phyloP scores from a whole-genome alignment of 1,140 invertebrate species.

The Macrobrachium nipponense region DNA sequence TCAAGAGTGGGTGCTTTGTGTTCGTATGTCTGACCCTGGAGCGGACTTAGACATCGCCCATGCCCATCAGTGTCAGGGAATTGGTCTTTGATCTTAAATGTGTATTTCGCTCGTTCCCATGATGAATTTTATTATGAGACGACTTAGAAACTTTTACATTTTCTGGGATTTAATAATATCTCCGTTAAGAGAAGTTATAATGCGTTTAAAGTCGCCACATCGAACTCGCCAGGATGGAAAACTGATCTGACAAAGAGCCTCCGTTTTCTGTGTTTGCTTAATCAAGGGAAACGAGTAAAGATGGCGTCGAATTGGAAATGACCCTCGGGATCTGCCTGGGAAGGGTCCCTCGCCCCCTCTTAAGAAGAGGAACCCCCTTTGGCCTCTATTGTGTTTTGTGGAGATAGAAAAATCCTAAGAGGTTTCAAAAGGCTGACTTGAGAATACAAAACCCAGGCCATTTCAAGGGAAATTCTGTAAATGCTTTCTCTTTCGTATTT shows the following conservation, averaged over 20 bases:
- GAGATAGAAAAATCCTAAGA: background rate
- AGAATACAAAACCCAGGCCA: too few relatives aligned
- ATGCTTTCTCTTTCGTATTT: too few relatives aligned
- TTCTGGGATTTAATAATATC: too few relatives aligned
- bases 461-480: too few relatives aligned
- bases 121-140: too few relatives aligned
- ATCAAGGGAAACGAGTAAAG: slow-evolving; percentile 45
- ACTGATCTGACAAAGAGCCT: slow-evolving; percentile 19
- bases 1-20: slow-evolving; percentile 9
- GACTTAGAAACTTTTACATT: too few relatives aligned
- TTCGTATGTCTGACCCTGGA: background rate
- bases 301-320: slow-evolving; percentile 32
- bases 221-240: background rate
- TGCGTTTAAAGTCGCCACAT: background rate
- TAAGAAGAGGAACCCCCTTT: too few relatives aligned
- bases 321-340: slow-evolving; percentile 15
- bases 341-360: too few relatives aligned
- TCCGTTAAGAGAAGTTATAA: background rate
- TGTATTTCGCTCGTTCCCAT: too few relatives aligned
- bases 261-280: slow-evolving; percentile 52
- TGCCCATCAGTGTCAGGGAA: background rate
- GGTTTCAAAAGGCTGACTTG: too few relatives aligned
- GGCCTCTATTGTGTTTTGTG: background rate
- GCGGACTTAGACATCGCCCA: background rate
- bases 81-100: background rate